Evolutionary conservation across 2,113 vertebrate species (phyloP), one percentile per base, ranked within the genome.

Genomic region (Onychostoma macrolepis): DNA sequence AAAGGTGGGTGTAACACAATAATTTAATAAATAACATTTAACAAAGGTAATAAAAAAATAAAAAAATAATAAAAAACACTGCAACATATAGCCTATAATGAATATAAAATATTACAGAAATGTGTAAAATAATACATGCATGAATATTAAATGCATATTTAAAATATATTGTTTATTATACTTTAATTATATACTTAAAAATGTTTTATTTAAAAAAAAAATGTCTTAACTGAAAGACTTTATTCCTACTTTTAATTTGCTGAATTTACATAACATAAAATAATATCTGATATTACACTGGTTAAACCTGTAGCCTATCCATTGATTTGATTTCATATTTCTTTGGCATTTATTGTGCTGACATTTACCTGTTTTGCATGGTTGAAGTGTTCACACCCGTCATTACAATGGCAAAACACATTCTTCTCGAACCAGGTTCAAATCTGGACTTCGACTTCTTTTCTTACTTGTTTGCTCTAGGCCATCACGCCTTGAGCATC

Each of bases 1-100:
- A 4, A 91, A 81, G 43, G 91, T 93, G 58, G 79, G 84, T 85
- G n/a, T n/a, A 33, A 38, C 24, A 45, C 12, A 26, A 26, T 36
- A 4, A 6, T 80, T 56, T 79, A n/a, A 61, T 38, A 36, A 12
- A 80, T 21, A 1, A 24, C 6, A 6, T 69, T 33, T 69, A 30
- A 33, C 6, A 19, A 67, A 58, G 8, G 53, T 56, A 19, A 8
- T 58, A 21, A 48, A 1, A 21, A 48, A 0, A 61, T 17, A 61
- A 61, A 61, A 24, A n/a, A 10, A n/a, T n/a, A n/a, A n/a, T n/a
- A n/a, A n/a, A n/a, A n/a, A n/a, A n/a, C n/a, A 15, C 63, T 30
- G 17, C 19, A 71, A 67, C 21, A 24, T 4, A 10, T 8, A 33
- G 33, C 38, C 26, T 67, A 33, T 69, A 69, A 69, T 15, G 4